Evolutionary conservation across 2,888 invertebrate species (phyloP).

Genomic region (Amiota minor): DNA sequence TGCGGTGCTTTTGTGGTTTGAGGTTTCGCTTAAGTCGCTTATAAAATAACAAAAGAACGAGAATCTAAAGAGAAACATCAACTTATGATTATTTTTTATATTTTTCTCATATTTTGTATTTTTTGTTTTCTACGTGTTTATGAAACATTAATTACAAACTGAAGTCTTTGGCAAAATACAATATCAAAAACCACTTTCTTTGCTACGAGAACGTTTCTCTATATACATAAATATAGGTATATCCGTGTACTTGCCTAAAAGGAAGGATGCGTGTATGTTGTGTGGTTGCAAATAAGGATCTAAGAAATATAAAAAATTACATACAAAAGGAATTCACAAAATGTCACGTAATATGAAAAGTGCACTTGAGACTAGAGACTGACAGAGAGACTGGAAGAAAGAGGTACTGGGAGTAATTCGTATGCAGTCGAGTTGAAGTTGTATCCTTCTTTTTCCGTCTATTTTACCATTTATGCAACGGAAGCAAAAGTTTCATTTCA

Average conservation of each 20-base stretch:
- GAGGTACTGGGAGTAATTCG: neutral
- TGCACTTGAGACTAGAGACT: conserved; percentile 26
- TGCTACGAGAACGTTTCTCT: neutral
- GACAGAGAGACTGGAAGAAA: no score
- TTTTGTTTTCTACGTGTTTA: neutral
- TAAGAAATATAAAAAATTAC: neutral
- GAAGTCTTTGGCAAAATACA: neutral
- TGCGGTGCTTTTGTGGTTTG: conserved; percentile 4
- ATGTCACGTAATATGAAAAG: conserved; percentile 55
- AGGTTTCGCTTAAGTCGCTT: conserved; percentile 22
- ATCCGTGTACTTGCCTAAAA: no score
- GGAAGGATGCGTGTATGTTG: no score
- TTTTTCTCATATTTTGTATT: neutral
- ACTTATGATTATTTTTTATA: neutral
- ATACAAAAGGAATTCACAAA: conserved; percentile 57
- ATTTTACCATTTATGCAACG: neutral
- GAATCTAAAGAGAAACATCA: conserved; percentile 43
- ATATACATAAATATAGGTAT: neutral
- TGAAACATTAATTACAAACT: conserved; percentile 14
- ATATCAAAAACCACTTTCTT: conserved; percentile 10
- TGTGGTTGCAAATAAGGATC: neutral
- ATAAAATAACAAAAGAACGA: conserved; percentile 42
- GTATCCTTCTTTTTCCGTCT: neutral
- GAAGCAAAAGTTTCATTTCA: conserved; percentile 1
- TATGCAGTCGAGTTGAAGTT: neutral